Evolutionary conservation across 1,140 invertebrate species (phyloP).

Genomic region (Heliconius hermathena): DNA sequence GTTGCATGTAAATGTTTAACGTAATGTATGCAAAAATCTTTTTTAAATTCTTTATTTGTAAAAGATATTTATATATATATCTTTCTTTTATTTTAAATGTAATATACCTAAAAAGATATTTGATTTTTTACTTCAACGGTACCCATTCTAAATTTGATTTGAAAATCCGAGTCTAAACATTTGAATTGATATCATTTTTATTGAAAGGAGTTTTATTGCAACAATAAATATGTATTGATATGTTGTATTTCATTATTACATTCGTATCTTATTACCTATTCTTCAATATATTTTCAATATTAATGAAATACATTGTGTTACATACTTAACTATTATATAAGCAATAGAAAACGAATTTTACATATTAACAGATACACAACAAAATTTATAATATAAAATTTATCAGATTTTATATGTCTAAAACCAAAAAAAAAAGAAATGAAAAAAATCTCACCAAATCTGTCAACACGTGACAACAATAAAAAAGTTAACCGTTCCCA

Average conservation of each 20-base stretch:
- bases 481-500: constrained; percentile 75
- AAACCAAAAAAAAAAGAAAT: neutral
- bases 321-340: no score
- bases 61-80: no score
- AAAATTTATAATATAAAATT: no score
- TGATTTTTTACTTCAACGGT: constrained; percentile 29
- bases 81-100: no score
- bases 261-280: neutral
- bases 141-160: constrained; percentile 21
- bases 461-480: constrained; percentile 68
- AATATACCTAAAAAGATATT: neutral
- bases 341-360: no score
- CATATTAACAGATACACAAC: no score
- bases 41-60: no score
- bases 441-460: constrained; percentile 14
- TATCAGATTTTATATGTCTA: neutral
- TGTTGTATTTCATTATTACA: neutral
- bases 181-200: constrained; percentile 30
- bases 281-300: no score
- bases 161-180: constrained; percentile 39
- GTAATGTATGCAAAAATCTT: no score
- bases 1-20: no score
- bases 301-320: no score
- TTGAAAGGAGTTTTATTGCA: neutral
- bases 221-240: neutral